These are phyloP conservation scores for Dendrocincla tyrannina DNA, from an alignment of 2,797 vertebrate species.

Conservation along the genomic window DNA sequence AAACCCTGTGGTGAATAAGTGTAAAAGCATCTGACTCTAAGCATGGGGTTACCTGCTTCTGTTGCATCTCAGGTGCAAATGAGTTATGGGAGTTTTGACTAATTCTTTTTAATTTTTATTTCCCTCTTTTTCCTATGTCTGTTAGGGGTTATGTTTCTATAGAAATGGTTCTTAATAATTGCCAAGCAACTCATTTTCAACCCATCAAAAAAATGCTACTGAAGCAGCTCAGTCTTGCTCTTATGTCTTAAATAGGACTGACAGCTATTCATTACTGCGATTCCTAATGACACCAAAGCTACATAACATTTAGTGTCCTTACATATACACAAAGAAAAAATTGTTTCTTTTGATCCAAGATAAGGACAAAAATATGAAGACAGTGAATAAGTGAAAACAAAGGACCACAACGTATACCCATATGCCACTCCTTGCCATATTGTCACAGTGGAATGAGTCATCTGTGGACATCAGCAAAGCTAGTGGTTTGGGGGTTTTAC, in stretches of 20 bases:
- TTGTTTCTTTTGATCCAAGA: background rate
- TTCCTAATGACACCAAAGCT: background rate
- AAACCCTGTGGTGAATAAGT: background rate
- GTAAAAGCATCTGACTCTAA: background rate
- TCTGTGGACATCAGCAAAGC: background rate
- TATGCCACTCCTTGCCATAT: background rate
- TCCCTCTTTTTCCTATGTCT: background rate
- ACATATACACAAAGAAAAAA: background rate
- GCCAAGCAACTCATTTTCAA: background rate
- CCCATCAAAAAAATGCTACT: background rate
- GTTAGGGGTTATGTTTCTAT: background rate
- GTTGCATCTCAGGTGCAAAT: background rate
- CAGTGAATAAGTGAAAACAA: background rate
- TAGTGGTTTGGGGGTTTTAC: background rate
- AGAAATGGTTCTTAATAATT: background rate
- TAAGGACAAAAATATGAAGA: background rate
- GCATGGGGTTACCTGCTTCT: background rate
- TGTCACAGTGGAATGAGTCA: fast-evolving
- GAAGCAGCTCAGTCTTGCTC: background rate
- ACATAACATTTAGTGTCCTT: background rate
- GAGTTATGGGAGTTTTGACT: fast-evolving
- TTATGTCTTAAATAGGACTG: background rate
- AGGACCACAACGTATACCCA: background rate
- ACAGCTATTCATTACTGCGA: background rate
- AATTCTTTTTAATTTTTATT: background rate